Conservation (phyloP, 2,888 invertebrate species). For the Mechanitis mazaeus region DNA sequence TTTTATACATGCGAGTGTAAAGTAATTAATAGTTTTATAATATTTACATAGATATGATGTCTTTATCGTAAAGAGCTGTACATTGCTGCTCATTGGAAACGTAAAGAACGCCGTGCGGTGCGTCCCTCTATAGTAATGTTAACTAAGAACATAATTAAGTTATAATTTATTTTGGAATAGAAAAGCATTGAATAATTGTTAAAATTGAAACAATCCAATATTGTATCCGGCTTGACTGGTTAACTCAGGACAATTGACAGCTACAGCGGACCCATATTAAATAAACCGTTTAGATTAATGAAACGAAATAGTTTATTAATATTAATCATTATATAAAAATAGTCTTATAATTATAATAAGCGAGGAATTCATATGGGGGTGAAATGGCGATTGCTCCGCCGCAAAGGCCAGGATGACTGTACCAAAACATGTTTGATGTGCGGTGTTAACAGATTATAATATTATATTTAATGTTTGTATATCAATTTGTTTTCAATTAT, state of each 20-base stretch:
- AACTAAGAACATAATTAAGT: slow-evolving; percentile 29
- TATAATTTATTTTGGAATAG: slow-evolving; percentile 32
- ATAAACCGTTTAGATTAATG: slow-evolving; percentile 2
- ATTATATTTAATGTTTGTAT: slow-evolving; percentile 37
- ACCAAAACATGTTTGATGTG: slow-evolving; percentile 30
- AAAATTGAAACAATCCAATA: slow-evolving; percentile 12
- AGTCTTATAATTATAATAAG: slow-evolving; percentile 7
- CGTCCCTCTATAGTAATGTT: slow-evolving; percentile 20
- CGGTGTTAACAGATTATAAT: slow-evolving; percentile 36
- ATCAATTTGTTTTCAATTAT: slow-evolving; percentile 42
- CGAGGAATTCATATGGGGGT: slow-evolving; percentile 13
- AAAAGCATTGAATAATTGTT: slow-evolving; percentile 26
- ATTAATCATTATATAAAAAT: slow-evolving; percentile 15
- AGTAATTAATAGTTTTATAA: slow-evolving; percentile 21
- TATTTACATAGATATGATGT: slow-evolving; percentile 12
- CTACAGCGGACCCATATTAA: slow-evolving; percentile 5
- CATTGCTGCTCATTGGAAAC: slow-evolving; percentile 24
- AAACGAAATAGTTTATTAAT: slow-evolving; percentile 5
- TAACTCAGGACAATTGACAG: neutral
- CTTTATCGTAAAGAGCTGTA: slow-evolving; percentile 22
- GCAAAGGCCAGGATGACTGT: slow-evolving; percentile 24
- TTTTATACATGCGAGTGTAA: slow-evolving; percentile 24
- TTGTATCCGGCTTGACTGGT: slow-evolving; percentile 12
- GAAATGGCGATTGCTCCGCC: slow-evolving; percentile 7
- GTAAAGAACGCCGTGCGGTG: slow-evolving; percentile 11